Evolutionary conservation across 2,113 vertebrate genomes (phyloP), one percentile per base, ranked within the genome.

Genomic region (Datnioides undecimradiatus): DNA sequence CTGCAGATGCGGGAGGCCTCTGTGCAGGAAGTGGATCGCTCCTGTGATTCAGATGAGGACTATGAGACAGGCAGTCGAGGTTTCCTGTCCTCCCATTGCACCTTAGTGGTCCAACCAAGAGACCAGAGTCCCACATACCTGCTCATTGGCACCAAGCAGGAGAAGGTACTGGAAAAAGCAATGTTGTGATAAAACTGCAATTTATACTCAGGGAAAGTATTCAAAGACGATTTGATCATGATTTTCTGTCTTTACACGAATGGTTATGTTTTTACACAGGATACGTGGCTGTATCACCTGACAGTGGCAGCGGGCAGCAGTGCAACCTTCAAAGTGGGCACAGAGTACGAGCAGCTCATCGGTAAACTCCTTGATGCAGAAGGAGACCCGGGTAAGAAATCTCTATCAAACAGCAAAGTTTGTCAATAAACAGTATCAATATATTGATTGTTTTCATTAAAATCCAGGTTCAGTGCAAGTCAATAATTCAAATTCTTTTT

Each of bases 31-130:
- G 96, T 97, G 63, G 97, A 97, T 71, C 95, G 95, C 40, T 97
- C 96, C 65, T 97, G 96, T 85, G 96, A 97, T 79, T 97, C 97
- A 1, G 97, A 97, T 17, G 96, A 97, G 86, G 97, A 97, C 90
- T 97, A 97, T 38, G 96, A 97, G 89, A 87, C 95, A 0, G 92
- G 95, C 38, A 90, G 94, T 60, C 93, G 96, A 55, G 96, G 96
- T 4, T 94, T 97, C 84, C 87, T 96, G 1, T 97, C 96, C 25
- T 96, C 96, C 3, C 96, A 97, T 83, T 97, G 92, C 83, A 97
- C 97, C 0, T 0, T 97, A 80, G 95, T 96, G 90, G 95, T 97
- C 70, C 95, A 97, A 76, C 96, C 97, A 2, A 91, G 94, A 82
- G 95, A 97, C 70, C 96, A 97, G 90, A 97, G 97, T 79, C 96